Percentiles rank a stretch among this genome's conserved stretches.
phyloP scores from a whole-genome alignment of 2,888 invertebrate species.

The Sphaerophoria taeniata region DNA sequence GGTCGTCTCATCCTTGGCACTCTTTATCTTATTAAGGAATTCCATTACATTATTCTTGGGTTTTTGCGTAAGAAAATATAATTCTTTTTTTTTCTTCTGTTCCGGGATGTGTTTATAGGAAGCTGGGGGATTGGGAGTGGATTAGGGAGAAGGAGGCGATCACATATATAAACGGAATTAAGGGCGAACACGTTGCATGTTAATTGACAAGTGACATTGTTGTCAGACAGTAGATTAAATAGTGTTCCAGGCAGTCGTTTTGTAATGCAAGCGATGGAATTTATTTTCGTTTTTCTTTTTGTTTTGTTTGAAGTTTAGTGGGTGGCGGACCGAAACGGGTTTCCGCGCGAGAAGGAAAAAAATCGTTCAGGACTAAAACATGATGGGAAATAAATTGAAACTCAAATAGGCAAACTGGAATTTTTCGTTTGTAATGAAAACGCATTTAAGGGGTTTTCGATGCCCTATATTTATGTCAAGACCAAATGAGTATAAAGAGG shows the following conservation, averaged over 20 bases:
- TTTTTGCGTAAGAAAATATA: constrained; percentile 42
- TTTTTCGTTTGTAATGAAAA: too few species aligned
- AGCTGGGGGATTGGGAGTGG: background rate
- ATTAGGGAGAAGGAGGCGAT: constrained; percentile 29
- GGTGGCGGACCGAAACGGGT: too few species aligned
- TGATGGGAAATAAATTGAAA: too few species aligned
- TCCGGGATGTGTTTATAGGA: constrained; percentile 13
- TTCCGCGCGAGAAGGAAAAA: too few species aligned
- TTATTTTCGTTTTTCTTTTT: background rate
- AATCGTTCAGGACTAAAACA: too few species aligned
- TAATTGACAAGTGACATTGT: constrained; percentile 70
- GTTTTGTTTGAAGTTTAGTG: background rate
- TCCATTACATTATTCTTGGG: constrained; percentile 36
- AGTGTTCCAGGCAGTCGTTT: constrained; percentile 14
- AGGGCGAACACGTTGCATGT: constrained; percentile 61
- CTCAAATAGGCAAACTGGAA: too few species aligned
- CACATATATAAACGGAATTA: constrained; percentile 42
- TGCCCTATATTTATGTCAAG: too few species aligned
- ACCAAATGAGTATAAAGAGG: too few species aligned
- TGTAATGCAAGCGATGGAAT: constrained; percentile 20
- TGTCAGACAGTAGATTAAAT: constrained; percentile 59
- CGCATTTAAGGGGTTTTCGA: too few species aligned
- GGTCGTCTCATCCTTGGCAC: background rate
- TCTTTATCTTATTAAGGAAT: constrained; percentile 35
- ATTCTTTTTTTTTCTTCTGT: constrained; percentile 12